Conservation (phyloP, 1,140 invertebrate genomes). For the Sarcophaga peregrina region DNA sequence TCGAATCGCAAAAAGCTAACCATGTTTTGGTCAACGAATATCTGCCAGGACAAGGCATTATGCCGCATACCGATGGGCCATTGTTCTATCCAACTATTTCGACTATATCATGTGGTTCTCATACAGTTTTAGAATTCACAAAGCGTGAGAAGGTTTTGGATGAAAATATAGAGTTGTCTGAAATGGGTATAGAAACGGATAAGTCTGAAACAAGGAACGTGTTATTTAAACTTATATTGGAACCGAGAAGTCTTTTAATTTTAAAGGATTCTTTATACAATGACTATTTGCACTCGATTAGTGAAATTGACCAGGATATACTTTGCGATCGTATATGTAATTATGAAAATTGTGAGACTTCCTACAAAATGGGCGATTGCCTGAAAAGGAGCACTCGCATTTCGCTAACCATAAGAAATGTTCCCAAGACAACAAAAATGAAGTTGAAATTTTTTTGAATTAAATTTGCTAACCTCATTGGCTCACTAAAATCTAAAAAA, state of each 20-base stretch:
- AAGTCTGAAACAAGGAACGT: slow-evolving; percentile 46
- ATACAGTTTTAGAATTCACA: slow-evolving; percentile 88
- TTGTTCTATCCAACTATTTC: slow-evolving; percentile 93
- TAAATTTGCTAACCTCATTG: slow-evolving; percentile 49
- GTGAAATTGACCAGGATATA: slow-evolving; percentile 77
- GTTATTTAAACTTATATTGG: slow-evolving; percentile 79
- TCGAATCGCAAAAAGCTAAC: slow-evolving; percentile 85
- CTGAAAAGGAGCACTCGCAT: slow-evolving; percentile 78
- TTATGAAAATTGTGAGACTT: slow-evolving; percentile 71
- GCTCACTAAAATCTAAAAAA: not conserved
- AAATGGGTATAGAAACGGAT: not conserved
- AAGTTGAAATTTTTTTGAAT: slow-evolving; percentile 69
- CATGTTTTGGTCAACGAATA: slow-evolving; percentile 98
- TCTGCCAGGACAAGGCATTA: slow-evolving; percentile 90
- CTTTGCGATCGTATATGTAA: slow-evolving; percentile 78
- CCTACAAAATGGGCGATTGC: slow-evolving; percentile 69
- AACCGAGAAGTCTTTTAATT: slow-evolving; percentile 89
- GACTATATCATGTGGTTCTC: slow-evolving; percentile 91
- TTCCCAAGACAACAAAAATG: slow-evolving; percentile 88
- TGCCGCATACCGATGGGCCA: slow-evolving; percentile 95
- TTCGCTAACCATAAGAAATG: slow-evolving; percentile 93
- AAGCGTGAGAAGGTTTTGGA: slow-evolving; percentile 66
- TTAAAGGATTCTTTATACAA: slow-evolving; percentile 86
- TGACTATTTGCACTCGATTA: slow-evolving; percentile 90
- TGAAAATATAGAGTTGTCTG: not conserved